These are phyloP conservation scores for Phaethornis superciliosus DNA, from an alignment of 2,113 vertebrate genomes.

Conservation along the genomic window DNA sequence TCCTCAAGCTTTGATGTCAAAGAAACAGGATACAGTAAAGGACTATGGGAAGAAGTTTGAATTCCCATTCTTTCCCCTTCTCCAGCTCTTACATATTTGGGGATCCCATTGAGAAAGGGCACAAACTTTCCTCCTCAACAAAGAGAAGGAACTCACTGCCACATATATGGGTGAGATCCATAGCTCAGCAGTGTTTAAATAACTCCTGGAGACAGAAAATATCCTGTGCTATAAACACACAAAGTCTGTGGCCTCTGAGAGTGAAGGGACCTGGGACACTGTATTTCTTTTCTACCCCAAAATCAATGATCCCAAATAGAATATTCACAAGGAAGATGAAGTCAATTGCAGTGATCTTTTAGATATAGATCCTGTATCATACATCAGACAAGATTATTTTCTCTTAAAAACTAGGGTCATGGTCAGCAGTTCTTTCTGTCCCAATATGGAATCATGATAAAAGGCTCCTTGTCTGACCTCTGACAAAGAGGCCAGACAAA, in stretches of 20 bases:
- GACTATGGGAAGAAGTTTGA: not conserved
- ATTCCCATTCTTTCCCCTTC: not conserved
- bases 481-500: not conserved
- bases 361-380: not conserved
- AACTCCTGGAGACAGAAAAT: not conserved
- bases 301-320: not conserved
- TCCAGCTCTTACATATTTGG: not conserved
- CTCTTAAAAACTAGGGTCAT: not conserved
- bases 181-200: not conserved
- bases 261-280: not conserved
- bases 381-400: not conserved
- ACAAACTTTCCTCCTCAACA: not conserved
- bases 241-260: not conserved
- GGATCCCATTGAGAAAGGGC: not conserved
- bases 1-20: not conserved
- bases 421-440: not conserved
- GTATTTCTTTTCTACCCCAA: not conserved
- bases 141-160: not conserved
- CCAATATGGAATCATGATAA: not conserved
- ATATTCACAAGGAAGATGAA: not conserved
- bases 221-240: not conserved
- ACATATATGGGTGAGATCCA: not conserved
- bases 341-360: not conserved
- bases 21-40: not conserved
- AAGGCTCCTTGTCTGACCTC: not conserved